Base-by-base conservation (phyloP, 2,797 vertebrate species). In the Ateles fusciceps region DNA sequence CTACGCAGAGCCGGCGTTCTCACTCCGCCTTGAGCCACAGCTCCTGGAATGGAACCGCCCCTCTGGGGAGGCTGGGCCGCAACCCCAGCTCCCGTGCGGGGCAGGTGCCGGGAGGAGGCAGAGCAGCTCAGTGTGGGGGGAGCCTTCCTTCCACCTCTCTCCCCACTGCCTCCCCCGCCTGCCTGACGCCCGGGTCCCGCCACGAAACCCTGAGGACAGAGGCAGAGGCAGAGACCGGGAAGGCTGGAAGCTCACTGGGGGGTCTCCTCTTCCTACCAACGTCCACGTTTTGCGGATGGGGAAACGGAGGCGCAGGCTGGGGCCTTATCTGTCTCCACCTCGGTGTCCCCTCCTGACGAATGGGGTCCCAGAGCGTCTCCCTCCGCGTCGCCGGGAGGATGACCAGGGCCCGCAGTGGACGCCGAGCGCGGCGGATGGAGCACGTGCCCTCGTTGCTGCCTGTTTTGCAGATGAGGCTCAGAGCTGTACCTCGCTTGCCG, bases 211-310 rank as follows among this genome's bases (percentile, higher is more conserved):
- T 48, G 50, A n/a, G 55, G 64, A 33, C 11, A 9, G 72, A 84
- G 85, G 7, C 11, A 12, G 74, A 84, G 80, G 10, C 33, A 10
- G 36, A 15, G 68, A 5, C 84, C 7, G 2, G 24, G 48, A 52
- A 9, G 12, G 13, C 48, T 14, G 22, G 52, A 19, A 5, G 44
- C 13, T 0, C 12, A 9, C 9, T 10, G 7, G 0, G 33, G 88
- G 22, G 4, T 5, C 55, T 7, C 89, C 7, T 46, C n/a, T 75
- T n/a, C 50, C 48, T 17, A 46, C 26, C 39, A 36, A 33, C 2
- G 5, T 36, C 48, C 5, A 8, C 4, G 15, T 39, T 71, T 59
- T 68, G 33, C 74, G 78, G 13, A 79, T 3, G 22, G 4, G 14
- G 36, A 89, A 36, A 89, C 17, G 0, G 21, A 94, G 74, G n/a